phyloP scores from a whole-genome alignment of 2,888 invertebrate genomes.

The Epirrita christyi region DNA sequence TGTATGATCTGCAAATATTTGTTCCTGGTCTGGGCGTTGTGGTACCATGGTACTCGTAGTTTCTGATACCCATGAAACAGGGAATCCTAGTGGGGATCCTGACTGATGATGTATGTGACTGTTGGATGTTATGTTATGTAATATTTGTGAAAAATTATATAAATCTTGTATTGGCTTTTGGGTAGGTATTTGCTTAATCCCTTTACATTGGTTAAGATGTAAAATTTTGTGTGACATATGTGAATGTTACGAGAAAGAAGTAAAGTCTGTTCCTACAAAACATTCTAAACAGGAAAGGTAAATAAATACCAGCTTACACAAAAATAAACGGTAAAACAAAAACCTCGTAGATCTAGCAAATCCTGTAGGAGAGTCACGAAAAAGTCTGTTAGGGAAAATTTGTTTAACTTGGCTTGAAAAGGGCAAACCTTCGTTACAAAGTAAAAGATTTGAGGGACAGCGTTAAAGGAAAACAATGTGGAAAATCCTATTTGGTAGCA shows the following conservation, averaged over 20 bases:
- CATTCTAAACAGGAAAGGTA: conserved; percentile 31
- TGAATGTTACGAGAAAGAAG: conserved; percentile 1
- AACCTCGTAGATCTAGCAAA: conserved; percentile 73
- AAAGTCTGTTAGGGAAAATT: conserved; percentile 79
- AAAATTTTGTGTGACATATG: not conserved
- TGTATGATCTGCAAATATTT: too few species aligned
- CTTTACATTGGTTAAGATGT: not conserved
- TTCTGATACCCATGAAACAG: too few species aligned
- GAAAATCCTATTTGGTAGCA: conserved; percentile 63
- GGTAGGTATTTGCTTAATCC: conserved; percentile 22
- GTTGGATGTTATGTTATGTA: too few species aligned
- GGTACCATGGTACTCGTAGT: too few species aligned
- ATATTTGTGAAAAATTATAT: not conserved
- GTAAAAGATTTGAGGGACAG: conserved; percentile 70
- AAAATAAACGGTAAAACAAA: conserved; percentile 69
- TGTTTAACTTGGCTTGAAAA: conserved; percentile 77
- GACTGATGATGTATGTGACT: too few species aligned
- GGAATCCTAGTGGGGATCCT: too few species aligned
- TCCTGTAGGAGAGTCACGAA: conserved; percentile 72
- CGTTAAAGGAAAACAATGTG: conserved; percentile 59
- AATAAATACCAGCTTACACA: conserved; percentile 43
- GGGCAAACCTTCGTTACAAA: conserved; percentile 64
- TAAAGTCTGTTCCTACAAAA: conserved; percentile 6
- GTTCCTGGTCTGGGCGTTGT: too few species aligned
- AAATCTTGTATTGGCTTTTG: conserved; percentile 13